A percentile compares a stretch with the other conserved stretches of the same genome.
Evolutionary conservation across 2,888 invertebrate species (phyloP).

Genomic region (Periphyllus acericola): DNA sequence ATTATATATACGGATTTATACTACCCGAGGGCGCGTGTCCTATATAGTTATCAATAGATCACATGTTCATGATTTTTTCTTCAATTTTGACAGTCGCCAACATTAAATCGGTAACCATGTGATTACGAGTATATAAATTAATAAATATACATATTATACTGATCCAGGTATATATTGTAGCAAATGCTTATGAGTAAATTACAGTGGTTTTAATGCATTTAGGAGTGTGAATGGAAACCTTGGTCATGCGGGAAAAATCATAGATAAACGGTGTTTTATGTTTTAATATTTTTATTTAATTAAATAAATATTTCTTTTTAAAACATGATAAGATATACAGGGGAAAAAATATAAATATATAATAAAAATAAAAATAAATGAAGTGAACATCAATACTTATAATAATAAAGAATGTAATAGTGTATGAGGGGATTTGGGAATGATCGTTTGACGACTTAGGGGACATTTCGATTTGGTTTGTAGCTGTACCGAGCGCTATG

Average conservation of each 20-base stretch:
- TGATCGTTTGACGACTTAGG: not conserved
- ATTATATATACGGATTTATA: too few relatives aligned
- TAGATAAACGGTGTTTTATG: not conserved
- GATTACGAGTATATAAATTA: not conserved
- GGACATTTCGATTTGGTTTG: conserved; percentile 56
- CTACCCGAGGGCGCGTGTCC: too few relatives aligned
- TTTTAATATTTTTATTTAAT: conserved; percentile 37
- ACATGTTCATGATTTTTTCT: too few relatives aligned
- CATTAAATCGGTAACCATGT: not conserved
- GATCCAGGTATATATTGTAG: not conserved
- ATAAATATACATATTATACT: not conserved
- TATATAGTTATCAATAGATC: too few relatives aligned
- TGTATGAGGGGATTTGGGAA: conserved; percentile 7
- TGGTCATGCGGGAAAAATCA: not conserved
- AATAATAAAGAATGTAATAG: conserved; percentile 16
- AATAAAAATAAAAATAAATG: conserved; percentile 49
- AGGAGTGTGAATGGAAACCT: not conserved
- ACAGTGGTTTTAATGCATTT: not conserved
- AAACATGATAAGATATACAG: conserved; percentile 16
- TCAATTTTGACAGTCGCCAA: too few relatives aligned
- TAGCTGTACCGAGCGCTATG: conserved; percentile 51
- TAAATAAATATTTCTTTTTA: conserved; percentile 37
- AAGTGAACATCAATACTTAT: conserved; percentile 42
- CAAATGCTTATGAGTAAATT: not conserved
- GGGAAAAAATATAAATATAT: conserved; percentile 15